Base-by-base conservation (phyloP, 2,797 vertebrate species). In the Spinus pinus region DNA sequence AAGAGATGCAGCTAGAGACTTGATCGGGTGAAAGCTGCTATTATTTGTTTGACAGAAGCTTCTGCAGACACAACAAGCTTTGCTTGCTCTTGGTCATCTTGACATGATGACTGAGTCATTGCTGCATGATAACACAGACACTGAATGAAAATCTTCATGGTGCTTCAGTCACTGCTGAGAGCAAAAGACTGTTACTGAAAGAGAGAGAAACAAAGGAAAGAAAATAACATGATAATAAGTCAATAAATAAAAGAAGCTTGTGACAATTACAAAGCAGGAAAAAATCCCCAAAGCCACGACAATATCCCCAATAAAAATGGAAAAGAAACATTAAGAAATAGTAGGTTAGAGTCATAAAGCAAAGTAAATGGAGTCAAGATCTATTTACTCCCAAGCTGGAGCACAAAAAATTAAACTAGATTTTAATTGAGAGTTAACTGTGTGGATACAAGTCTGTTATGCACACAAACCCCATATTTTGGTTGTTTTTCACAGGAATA, bases 71-170 rank as follows among this genome's bases (percentile, higher is more conserved):
- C 15, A 30, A 47, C 44, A 82, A 88, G 62, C 27, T 86, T 90
- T 88, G 19, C 27, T 85, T 88, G 19, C 24, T 85, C n/a, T 84
- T 25, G 20, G 11, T 86, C 91, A 88, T 46, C 82, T 33, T 89
- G 86, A 84, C 41, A 42, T 16, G 46, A 89, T 53, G 70, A 66
- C 47, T 60, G 64, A 94, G 61, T 85, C 56, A 80, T 6, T 89
- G 31, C 30, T 87, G 28, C 64, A 53, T 25, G 23, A 7, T 41
- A 90, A 71, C 22, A 44, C 13, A 80, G 71, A 42, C 41, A 64
- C 13, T 62, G 56, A 87, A 69, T 39, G 10, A 77, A 28, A 89
- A 77, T 17, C 9, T 65, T 87, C 53, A 22, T 33, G 50, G 60
- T 69, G 42, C 51, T 75, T 85, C 61, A 92, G 78, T 78, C 78